Percentiles rank a stretch among this genome's conserved stretches.
phyloP scores from a whole-genome alignment of 2,797 vertebrate genomes.

The Aeoliscus strigatus region DNA sequence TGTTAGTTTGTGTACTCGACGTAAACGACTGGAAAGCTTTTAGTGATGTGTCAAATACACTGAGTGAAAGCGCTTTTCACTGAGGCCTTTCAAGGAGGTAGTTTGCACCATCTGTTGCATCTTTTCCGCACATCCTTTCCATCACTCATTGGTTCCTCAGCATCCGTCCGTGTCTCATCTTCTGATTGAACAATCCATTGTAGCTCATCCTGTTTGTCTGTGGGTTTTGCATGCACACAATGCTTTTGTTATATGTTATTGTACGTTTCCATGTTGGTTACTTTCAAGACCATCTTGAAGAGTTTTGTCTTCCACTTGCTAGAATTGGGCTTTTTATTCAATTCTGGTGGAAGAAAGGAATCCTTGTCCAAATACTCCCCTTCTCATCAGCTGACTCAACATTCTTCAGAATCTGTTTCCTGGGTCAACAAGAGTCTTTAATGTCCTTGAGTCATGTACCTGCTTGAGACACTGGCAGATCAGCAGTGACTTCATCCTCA shows the following conservation, averaged over 20 bases:
- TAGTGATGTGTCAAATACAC: constrained; percentile 4
- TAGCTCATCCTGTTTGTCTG: constrained; percentile 17
- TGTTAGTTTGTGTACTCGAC: too few relatives aligned
- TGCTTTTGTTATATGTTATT: constrained; percentile 4
- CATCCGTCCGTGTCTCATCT: constrained; percentile 13
- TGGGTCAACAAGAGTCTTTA: too few relatives aligned
- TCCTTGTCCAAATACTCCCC: too few relatives aligned
- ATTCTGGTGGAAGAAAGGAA: neutral
- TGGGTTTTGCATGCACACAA: constrained; percentile 37
- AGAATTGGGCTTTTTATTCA: neutral
- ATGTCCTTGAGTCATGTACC: too few relatives aligned
- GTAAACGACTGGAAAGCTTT: neutral
- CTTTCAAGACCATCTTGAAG: constrained; percentile 1
- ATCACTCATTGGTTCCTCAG: constrained; percentile 4
- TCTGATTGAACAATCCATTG: neutral
- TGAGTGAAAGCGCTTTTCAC: neutral
- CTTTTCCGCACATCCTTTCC: constrained; percentile 6
- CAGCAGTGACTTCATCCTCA: constrained; percentile 23
- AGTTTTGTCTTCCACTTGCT: neutral
- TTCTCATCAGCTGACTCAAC: too few relatives aligned
- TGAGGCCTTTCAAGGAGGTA: constrained; percentile 15
- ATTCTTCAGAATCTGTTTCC: too few relatives aligned
- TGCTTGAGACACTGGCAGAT: too few relatives aligned
- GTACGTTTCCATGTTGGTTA: too few relatives aligned
- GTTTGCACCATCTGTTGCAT: constrained; percentile 16